Evolutionary conservation across 2,113 vertebrate genomes (phyloP).

Genomic region (Prolemur simus): DNA sequence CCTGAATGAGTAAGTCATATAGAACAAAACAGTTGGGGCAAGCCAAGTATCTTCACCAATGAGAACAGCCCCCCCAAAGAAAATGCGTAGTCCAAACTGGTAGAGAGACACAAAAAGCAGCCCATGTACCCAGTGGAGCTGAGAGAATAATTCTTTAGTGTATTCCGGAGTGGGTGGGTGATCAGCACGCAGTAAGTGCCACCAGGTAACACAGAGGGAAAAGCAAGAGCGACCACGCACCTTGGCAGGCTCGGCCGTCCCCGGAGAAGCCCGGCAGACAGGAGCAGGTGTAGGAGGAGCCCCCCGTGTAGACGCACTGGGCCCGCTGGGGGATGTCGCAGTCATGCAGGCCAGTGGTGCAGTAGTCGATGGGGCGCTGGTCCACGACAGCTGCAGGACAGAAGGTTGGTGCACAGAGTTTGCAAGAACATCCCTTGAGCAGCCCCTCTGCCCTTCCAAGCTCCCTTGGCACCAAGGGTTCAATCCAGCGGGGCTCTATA

Average conservation of each 20-base stretch:
- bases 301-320: constrained; percentile 88
- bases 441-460: neutral
- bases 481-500: no score
- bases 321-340: constrained; percentile 93
- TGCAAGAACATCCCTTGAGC: no score
- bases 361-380: constrained; percentile 86
- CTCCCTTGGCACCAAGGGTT: neutral
- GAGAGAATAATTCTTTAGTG: neutral
- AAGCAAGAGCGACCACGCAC: constrained; percentile 76
- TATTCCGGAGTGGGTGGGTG: neutral
- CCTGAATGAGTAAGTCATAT: neutral
- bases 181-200: rapidly evolving
- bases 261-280: constrained; percentile 91
- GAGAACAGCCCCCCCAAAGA: neutral
- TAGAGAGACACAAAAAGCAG: neutral
- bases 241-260: constrained; percentile 89
- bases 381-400: constrained; percentile 71
- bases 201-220: neutral
- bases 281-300: constrained; percentile 88
- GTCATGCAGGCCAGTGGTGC: constrained; percentile 86
- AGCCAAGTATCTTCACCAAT: neutral
- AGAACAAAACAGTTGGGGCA: neutral
- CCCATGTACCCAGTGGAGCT: neutral
- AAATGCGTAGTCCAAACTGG: neutral
- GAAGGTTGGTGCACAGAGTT: neutral